These are phyloP conservation scores for Silvanus unidentatus DNA, from an alignment of 2,888 invertebrate genomes.

Conservation along the genomic window DNA sequence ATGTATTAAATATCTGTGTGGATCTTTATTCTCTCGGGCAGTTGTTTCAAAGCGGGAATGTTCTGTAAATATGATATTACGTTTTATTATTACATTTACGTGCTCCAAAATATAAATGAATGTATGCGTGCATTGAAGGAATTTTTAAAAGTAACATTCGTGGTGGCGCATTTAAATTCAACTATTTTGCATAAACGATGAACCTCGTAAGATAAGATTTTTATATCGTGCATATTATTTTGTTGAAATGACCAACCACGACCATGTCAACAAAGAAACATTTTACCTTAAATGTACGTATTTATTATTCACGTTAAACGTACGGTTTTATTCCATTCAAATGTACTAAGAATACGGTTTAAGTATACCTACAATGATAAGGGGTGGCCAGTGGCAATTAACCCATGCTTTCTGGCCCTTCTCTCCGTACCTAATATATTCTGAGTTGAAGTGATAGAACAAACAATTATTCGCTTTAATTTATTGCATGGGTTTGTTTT, in stretches of 20 bases:
- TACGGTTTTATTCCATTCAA: too few relatives aligned
- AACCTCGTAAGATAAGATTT: conserved; percentile 32
- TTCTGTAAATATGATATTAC: too few relatives aligned
- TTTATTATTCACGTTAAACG: too few relatives aligned
- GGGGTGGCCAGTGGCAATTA: conserved; percentile 23
- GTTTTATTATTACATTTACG: conserved; percentile 21
- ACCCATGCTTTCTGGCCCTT: conserved; percentile 17
- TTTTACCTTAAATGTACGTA: too few relatives aligned
- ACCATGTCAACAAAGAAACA: too few relatives aligned
- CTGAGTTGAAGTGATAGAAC: conserved; percentile 34
- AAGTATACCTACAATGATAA: too few relatives aligned
- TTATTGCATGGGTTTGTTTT: conserved; percentile 33
- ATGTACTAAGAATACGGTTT: too few relatives aligned
- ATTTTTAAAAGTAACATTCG: conserved; percentile 28
- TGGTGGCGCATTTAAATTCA: conserved; percentile 33
- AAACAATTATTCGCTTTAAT: conserved; percentile 35
- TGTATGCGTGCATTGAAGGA: conserved; percentile 20
- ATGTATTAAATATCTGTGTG: too few relatives aligned
- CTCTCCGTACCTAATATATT: conserved; percentile 38
- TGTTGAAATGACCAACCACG: too few relatives aligned
- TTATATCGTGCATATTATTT: too few relatives aligned
- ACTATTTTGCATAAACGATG: conserved; percentile 22
- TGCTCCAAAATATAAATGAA: conserved; percentile 30
- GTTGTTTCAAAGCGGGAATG: too few relatives aligned
- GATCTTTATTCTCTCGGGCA: too few relatives aligned